Evolutionary conservation across 2,888 invertebrate species (phyloP), one percentile per base, ranked within the genome.

Genomic region (Dasypogon diadema): DNA sequence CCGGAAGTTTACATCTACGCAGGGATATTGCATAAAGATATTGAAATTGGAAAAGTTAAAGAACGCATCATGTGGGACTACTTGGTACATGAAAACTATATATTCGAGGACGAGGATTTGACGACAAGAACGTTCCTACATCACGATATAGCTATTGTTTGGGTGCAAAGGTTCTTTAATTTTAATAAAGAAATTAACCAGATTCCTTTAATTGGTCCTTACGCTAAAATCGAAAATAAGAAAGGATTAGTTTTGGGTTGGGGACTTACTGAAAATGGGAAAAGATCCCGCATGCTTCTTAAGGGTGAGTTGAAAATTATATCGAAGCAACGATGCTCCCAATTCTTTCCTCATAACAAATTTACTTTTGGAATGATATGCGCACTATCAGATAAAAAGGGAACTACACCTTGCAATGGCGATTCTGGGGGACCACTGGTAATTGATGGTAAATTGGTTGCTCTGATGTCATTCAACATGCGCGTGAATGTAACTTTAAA

Each of bases 351-450:
- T 2, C 2, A 12, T 42, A 6, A 12, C n/a, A 12, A 12, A 12
- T 10, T 14, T 58, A 34, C 26, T 14, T 10, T 12, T 10, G 58
- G 58, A 58, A 58, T 58, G 58, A 14, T 58, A 6, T 58, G 58
- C 58, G 22, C 58, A 2, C 16, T 26, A 58, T 14, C 58, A 16
- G 34, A 58, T 16, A 58, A 58, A 16, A 2, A 34, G 30, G 30
- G 2, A 8, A 30, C 58, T 2, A 14, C 16, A 5, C 58, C 24
- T 2, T 58, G 26, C 14, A 14, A n/a, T 12, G 58, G 58, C n/a
- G 58, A 58, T 26, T 58, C 58, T 58, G 58, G 58, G 10, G 30
- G 30, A 16, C 58, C 58, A 5, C 30, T 58, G 26, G 14, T 58
- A 30, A 18, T 58, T 18, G 30, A 30, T 16, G 30, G 30, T 6